phyloP scores from a whole-genome alignment of 2,113 vertebrate species.

The Brachypodius melanocephalos region DNA sequence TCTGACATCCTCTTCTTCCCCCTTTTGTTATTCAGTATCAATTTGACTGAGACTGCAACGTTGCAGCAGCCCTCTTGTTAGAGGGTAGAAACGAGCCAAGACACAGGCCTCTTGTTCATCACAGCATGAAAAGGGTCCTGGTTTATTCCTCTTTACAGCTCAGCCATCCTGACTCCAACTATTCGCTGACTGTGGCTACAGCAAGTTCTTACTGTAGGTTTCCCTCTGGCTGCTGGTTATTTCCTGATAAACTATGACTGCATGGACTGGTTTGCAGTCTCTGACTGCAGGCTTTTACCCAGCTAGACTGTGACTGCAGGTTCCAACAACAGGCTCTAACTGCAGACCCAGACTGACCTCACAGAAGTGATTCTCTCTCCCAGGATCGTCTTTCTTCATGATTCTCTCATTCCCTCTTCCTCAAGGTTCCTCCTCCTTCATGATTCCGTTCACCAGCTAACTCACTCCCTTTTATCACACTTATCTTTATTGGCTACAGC shows the following conservation, averaged over 20 bases:
- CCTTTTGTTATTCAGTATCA: neutral
- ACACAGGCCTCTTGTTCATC: neutral
- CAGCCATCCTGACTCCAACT: neutral
- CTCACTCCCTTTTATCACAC: neutral
- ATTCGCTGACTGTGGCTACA: neutral
- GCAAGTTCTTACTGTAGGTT: neutral
- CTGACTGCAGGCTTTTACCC: neutral
- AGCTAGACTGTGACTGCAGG: neutral
- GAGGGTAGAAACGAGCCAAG: neutral
- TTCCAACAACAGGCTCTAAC: neutral
- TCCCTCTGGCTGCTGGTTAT: neutral
- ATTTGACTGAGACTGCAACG: neutral
- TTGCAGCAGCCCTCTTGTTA: neutral
- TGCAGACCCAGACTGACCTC: neutral
- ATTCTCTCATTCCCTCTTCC: no score
- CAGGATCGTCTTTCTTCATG: neutral
- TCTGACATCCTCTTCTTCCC: neutral
- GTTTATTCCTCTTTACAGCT: neutral
- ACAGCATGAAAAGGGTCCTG: neutral
- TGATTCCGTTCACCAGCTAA: neutral
- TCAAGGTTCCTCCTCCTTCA: neutral
- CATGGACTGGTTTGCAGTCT: neutral
- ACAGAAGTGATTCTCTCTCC: neutral
- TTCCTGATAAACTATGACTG: neutral
- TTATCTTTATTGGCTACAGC: neutral